Conservation (phyloP, 2,888 invertebrate species). For the Anthophora plumipes region DNA sequence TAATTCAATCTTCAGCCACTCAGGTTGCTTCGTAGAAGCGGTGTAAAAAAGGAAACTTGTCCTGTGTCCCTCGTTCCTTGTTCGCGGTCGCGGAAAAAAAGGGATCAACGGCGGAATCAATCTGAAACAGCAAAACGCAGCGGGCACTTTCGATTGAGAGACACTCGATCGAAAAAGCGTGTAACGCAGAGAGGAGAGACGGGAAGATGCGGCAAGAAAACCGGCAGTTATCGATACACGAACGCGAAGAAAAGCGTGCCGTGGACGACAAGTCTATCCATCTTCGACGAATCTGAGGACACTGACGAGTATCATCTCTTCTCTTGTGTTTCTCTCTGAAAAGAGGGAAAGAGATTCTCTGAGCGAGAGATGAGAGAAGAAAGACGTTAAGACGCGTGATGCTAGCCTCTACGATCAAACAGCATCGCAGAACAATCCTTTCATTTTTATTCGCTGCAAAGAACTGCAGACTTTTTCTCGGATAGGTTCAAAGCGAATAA, state of each 20-base stretch:
- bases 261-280: conserved; percentile 67
- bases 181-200: too few relatives aligned
- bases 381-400: conserved; percentile 26
- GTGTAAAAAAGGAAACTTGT: conserved; percentile 48
- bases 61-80: conserved; percentile 5
- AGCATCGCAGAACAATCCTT: conserved; percentile 40
- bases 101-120: neutral
- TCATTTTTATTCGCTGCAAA: conserved; percentile 41
- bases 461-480: conserved; percentile 22
- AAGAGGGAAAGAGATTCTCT: too few relatives aligned
- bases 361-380: neutral
- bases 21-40: conserved; percentile 35
- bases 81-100: conserved; percentile 7
- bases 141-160: conserved; percentile 36
- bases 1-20: conserved; percentile 51
- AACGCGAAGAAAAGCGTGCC: conserved; percentile 58
- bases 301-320: conserved; percentile 41
- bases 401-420: conserved; percentile 50
- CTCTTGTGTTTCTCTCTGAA: conserved; percentile 8
- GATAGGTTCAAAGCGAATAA: conserved; percentile 3
- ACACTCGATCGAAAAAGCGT: conserved; percentile 17
- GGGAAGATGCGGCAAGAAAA: conserved; percentile 13
- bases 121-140: neutral
- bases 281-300: conserved; percentile 65
- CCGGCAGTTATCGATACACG: neutral